Evolutionary conservation across 2,113 vertebrate genomes (phyloP).

Genomic region (Ovis canadensis): DNA sequence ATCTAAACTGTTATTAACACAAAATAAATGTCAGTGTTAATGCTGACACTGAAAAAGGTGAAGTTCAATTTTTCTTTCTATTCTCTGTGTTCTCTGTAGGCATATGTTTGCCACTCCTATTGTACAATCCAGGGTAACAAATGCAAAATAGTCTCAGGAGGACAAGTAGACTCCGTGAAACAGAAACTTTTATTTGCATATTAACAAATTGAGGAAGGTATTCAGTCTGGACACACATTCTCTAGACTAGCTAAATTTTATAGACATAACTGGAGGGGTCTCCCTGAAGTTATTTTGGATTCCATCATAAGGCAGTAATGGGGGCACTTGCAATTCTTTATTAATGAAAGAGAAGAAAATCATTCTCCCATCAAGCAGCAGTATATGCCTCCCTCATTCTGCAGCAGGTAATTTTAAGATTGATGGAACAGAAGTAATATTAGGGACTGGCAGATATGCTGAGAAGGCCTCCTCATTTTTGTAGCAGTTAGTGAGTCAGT

Average conservation of each 20-base stretch:
- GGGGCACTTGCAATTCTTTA: not conserved
- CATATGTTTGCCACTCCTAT: not conserved
- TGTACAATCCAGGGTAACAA: not conserved
- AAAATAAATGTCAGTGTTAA: not conserved
- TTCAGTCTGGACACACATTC: not conserved
- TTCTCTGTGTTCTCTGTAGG: not conserved
- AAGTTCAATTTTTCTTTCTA: not conserved
- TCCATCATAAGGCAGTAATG: not conserved
- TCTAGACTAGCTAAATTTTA: not conserved
- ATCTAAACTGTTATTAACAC: not conserved
- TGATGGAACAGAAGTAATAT: not conserved
- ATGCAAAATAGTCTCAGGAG: slow-evolving; percentile 37
- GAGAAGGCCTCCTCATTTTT: slow-evolving; percentile 5
- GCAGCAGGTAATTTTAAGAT: not conserved
- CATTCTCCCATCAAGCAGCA: not conserved
- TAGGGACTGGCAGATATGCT: not conserved
- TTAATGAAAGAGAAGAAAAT: not conserved
- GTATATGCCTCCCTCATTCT: not conserved
- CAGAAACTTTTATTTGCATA: slow-evolving; percentile 43
- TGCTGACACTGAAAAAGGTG: not conserved
- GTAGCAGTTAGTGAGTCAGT: not conserved
- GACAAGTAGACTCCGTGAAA: slow-evolving; percentile 15
- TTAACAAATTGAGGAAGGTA: slow-evolving; percentile 1
- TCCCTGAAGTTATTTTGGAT: not conserved
- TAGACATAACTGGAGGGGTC: not conserved